These are phyloP conservation scores for Arrhopalites spinosus DNA, from an alignment of 2,888 invertebrate species.

Conservation along the genomic window DNA sequence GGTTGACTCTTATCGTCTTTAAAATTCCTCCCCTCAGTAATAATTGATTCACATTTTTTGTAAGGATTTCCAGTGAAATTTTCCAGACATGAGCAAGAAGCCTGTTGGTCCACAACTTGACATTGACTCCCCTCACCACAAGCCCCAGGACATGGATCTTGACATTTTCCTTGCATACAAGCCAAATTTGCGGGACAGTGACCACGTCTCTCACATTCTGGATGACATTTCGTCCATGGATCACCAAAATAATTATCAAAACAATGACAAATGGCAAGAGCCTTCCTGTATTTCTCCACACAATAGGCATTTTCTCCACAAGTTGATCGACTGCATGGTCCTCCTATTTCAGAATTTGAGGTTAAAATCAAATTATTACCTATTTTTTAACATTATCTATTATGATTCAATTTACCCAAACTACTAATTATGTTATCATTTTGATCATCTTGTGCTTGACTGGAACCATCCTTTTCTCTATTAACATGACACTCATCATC, in stretches of 20 bases:
- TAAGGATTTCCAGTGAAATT: neutral
- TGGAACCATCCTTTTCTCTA: neutral
- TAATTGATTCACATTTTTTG: neutral
- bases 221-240: conserved; percentile 11
- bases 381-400: neutral
- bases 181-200: neutral
- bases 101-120: neutral
- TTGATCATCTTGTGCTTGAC: neutral
- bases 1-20: too few relatives aligned
- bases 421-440: neutral
- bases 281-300: conserved; percentile 14
- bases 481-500: neutral
- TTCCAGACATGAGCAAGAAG: conserved; percentile 1
- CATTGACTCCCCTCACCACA: conserved; percentile 9
- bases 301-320: conserved; percentile 23
- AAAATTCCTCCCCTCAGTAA: too few relatives aligned
- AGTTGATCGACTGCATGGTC: conserved; percentile 1
- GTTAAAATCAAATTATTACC: neutral
- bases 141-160: conserved; percentile 1
- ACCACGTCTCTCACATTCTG: conserved; percentile 10
- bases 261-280: conserved; percentile 22
- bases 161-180: conserved; percentile 13
- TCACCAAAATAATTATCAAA: conserved; percentile 11
- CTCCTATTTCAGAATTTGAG: neutral
- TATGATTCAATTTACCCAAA: neutral